Base-by-base conservation (phyloP, 2,113 vertebrate genomes). In the Origma solitaria region DNA sequence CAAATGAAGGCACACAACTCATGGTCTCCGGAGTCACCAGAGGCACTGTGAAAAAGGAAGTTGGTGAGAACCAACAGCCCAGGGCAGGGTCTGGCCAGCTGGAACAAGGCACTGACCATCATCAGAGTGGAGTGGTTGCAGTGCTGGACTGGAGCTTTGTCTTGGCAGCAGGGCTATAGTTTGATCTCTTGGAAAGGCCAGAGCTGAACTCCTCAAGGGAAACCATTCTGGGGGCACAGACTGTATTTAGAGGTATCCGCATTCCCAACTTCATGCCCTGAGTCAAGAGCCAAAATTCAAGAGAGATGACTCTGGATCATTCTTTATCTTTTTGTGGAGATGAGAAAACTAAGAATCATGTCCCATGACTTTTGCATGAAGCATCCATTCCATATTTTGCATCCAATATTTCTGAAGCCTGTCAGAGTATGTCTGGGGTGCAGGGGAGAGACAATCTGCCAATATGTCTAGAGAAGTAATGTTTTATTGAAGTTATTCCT, bases 51-150 rank as follows among this genome's bases (percentile, higher is more conserved):
- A 23, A 37, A 69, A 76, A 38, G 54, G 27, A 51, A 47, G 11
- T 2, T 50, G 56, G 8, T 15, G 35, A 81, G 60, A 56, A 15
- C 5, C 0, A 0, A 11, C 9, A 40, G 23, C 5, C 22, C 35
- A 44, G 73, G 82, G 30, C 33, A 61, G n/a, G 35, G 11, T 19
- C 23, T 72, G 64, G 10, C 24, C 45, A 28, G 24, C 70, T 61
- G 87, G 13, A 56, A 20, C 3, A n/a, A 23, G 12, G 35, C 4
- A 3, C 33, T 81, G 72, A 10, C 54, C 81, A 13, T 64, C 38
- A 40, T 40, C 38, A 54, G 69, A 65, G 30, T 8, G 56, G 35
- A 17, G 9, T 14, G 15, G 19, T 38, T 47, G 18, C 0, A 0
- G 12, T 12, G 20, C 1, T 65, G 37, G 49, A 45, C 1, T 76